Conservation (phyloP, 2,113 vertebrate species). For the Phycodurus eques region DNA sequence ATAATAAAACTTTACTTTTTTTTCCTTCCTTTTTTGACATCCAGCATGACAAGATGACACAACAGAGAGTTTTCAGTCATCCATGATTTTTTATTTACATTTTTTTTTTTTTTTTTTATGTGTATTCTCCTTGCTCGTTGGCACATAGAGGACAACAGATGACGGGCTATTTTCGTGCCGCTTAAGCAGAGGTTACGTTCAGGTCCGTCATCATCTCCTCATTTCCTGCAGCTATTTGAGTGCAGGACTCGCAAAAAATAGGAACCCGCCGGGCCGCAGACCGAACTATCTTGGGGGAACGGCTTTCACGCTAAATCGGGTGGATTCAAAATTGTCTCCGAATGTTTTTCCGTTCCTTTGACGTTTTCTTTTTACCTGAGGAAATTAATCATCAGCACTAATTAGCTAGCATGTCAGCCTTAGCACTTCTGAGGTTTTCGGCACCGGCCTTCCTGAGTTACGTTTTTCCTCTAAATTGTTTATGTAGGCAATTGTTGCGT, state of each 20-base stretch:
- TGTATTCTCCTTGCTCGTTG: slow-evolving; percentile 34
- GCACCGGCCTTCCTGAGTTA: no score
- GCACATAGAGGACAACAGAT: slow-evolving; percentile 55
- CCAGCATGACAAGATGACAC: not conserved
- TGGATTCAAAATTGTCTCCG: slow-evolving; percentile 65
- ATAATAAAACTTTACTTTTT: not conserved
- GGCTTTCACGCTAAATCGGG: slow-evolving; percentile 62
- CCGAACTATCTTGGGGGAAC: slow-evolving; percentile 54
- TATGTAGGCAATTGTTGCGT: no score
- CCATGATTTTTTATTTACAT: slow-evolving; percentile 18
- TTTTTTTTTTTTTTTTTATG: slow-evolving; percentile 29
- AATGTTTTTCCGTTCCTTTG: slow-evolving; percentile 72
- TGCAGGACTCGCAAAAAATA: slow-evolving; percentile 59
- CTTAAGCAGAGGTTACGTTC: slow-evolving; percentile 58
- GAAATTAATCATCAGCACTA: no score
- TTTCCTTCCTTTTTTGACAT: not conserved
- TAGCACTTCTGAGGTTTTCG: not conserved
- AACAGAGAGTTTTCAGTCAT: not conserved
- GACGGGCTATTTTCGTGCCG: slow-evolving; percentile 56
- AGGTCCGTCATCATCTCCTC: slow-evolving; percentile 75
- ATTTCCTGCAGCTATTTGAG: slow-evolving; percentile 73
- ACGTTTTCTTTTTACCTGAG: slow-evolving; percentile 66
- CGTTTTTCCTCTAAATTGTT: no score
- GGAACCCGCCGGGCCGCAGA: slow-evolving; percentile 56
- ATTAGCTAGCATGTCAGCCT: slow-evolving; percentile 25